These are phyloP conservation scores for Eilema caniola DNA, from an alignment of 2,888 invertebrate genomes.

Conservation along the genomic window DNA sequence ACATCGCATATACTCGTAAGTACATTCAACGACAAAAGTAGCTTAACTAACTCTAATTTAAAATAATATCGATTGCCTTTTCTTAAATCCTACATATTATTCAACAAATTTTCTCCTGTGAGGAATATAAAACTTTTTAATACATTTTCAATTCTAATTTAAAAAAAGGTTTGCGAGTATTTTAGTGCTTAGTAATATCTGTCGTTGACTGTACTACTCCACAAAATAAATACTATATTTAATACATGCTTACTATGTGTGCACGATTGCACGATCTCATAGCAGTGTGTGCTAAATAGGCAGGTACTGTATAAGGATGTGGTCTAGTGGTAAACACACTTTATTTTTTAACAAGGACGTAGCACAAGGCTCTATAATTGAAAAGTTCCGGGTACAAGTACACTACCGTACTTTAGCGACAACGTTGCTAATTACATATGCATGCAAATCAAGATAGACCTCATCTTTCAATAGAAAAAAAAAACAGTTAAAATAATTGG, in stretches of 20 bases:
- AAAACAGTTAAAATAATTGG: neutral
- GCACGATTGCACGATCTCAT: neutral
- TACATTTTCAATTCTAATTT: too few relatives aligned
- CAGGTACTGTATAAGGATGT: neutral
- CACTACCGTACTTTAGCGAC: neutral
- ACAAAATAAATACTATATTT: neutral
- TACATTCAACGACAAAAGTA: neutral
- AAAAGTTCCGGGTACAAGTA: neutral
- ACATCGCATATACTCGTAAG: slow-evolving; percentile 15
- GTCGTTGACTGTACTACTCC: neutral
- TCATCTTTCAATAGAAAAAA: neutral
- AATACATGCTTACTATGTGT: neutral
- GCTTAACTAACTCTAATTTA: neutral
- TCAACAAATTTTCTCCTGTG: neutral
- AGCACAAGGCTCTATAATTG: neutral
- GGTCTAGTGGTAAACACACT: neutral
- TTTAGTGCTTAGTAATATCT: neutral
- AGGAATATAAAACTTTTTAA: neutral
- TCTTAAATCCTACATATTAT: neutral
- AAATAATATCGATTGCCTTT: too few relatives aligned
- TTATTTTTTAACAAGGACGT: slow-evolving; percentile 6
- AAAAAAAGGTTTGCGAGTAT: neutral
- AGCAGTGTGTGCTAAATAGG: slow-evolving; percentile 3
- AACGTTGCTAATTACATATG: neutral
- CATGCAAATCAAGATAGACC: neutral